Evolutionary conservation across 2,113 vertebrate genomes (phyloP).

Genomic region (Astur gentilis): DNA sequence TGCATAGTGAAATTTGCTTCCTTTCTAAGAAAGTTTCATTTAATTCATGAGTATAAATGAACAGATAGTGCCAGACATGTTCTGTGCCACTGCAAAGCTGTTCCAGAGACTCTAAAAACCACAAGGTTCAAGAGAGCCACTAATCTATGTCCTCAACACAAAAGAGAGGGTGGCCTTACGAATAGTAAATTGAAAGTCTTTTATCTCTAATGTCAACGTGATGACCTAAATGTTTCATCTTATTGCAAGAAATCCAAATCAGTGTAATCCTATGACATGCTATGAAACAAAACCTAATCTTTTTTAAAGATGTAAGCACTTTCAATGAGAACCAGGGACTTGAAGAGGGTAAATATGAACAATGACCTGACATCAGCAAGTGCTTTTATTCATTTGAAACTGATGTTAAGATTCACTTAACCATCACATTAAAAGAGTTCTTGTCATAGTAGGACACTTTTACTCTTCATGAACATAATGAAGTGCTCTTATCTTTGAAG

Average conservation of each 20-base stretch:
- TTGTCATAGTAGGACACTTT: not conserved
- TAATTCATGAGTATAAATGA: not conserved
- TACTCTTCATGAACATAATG: not conserved
- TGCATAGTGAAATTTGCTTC: not conserved
- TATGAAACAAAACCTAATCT: not conserved
- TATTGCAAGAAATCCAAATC: not conserved
- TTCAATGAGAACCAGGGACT: not conserved
- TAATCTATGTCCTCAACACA: not conserved
- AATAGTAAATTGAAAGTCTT: not conserved
- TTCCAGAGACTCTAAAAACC: not conserved
- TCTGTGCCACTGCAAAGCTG: not conserved
- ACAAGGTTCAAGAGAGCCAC: not conserved
- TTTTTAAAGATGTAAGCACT: not conserved
- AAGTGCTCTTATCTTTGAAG: conserved; percentile 20
- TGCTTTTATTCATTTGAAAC: conserved; percentile 16
- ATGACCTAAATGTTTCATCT: not conserved
- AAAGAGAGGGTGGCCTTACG: not conserved
- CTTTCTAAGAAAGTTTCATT: not conserved
- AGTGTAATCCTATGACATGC: not conserved
- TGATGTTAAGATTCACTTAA: conserved; percentile 8
- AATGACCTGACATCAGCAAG: not conserved
- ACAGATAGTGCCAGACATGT: not conserved
- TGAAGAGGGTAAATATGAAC: conserved; percentile 14
- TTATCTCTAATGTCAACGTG: not conserved
- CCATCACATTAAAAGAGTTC: not conserved